Base-by-base conservation (phyloP, 2,113 vertebrate genomes). In the Noctilio leporinus region DNA sequence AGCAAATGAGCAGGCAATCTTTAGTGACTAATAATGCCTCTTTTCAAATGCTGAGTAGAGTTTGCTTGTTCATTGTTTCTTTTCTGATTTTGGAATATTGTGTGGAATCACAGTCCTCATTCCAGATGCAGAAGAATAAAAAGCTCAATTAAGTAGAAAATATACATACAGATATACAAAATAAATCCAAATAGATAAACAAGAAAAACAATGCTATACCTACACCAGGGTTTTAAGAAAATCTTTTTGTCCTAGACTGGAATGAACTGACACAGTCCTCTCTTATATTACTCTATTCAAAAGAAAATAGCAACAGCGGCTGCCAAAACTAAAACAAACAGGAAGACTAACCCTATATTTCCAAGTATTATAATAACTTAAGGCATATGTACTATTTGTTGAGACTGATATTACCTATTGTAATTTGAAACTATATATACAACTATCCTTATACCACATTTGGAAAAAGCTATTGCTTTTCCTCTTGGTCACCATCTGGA, bases 81-180 rank as follows among this genome's bases (percentile, higher is more conserved):
- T 86, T 85, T 88, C 92, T 90, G 85, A 95, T 90, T 94, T 84
- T 47, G 90, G 82, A 49, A 47, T 78, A 62, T 51, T 88, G 10
- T 87, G 67, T 85, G 47, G 55, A 30, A 80, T 89, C 38, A 65
- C 57, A 88, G 45, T 10, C 2, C 15, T 59, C 17, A 55, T 84
- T 95, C 35, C 43, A 93, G 64, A 75, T 55, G 64, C 82, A 94
- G 55, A 16, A 86, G 38, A 94, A 76, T 91, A 45, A 89, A 92
- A 92, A 92, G 47, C 35, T 83, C 73, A 89, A 94, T 95, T 70
- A 93, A 95, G 73, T 93, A 86, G 86, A 57, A 16, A 96, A 77
- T 95, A 94, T 94, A 73, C 73, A 91, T 91, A 69, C 40, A 96
- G 10, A 69, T 38, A 89, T 35, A 85, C 38, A 95, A 93, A 95